These are phyloP conservation scores for Neomonachus schauinslandi DNA, from an alignment of 2,113 vertebrate genomes.

Conservation along the genomic window DNA sequence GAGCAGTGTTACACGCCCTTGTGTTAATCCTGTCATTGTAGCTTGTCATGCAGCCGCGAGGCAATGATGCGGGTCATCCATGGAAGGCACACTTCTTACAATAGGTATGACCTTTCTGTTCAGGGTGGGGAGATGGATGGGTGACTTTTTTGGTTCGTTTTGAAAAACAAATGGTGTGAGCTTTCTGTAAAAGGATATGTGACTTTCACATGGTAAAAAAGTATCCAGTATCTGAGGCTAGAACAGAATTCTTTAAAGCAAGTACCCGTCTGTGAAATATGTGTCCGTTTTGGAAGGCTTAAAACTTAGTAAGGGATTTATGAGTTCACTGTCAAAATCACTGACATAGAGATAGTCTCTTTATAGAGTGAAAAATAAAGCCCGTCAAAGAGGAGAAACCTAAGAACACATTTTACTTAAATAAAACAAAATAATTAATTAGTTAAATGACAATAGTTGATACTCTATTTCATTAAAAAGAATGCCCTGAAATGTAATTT, in stretches of 20 bases:
- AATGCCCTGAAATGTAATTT: background rate
- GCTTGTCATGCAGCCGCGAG: rapidly evolving
- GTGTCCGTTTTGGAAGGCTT: background rate
- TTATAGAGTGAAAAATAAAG: background rate
- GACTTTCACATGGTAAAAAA: conserved; percentile 9
- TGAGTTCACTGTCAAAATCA: conserved; percentile 20
- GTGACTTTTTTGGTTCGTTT: background rate
- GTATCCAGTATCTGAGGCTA: background rate
- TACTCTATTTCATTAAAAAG: conserved; percentile 1
- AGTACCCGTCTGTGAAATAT: background rate
- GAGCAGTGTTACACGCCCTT: background rate
- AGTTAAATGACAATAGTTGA: background rate
- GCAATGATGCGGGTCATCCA: rapidly evolving
- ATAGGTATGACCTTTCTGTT: background rate
- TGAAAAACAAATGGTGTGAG: background rate
- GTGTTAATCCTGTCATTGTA: background rate
- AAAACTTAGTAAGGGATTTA: background rate
- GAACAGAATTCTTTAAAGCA: background rate
- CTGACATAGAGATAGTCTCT: background rate
- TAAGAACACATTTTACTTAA: background rate
- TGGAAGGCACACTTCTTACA: background rate
- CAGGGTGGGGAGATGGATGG: background rate
- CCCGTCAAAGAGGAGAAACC: background rate
- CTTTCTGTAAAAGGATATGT: background rate
- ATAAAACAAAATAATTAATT: background rate